Percentiles rank a stretch among this genome's conserved stretches.
Evolutionary conservation across 1,140 invertebrate genomes (phyloP).

Genomic region (Drosophila nasuta): DNA sequence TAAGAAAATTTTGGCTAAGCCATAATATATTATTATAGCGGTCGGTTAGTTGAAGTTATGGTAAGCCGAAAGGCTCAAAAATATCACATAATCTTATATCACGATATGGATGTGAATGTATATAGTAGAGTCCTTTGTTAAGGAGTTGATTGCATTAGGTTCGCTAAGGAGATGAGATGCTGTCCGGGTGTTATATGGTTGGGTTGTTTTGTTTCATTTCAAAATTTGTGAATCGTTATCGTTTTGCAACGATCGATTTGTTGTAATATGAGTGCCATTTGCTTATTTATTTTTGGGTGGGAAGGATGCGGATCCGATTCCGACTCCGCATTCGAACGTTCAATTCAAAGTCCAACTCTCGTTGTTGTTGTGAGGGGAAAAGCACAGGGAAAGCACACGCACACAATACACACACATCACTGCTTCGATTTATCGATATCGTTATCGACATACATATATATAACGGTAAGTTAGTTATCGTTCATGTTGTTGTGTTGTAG

Average conservation of each 20-base stretch:
- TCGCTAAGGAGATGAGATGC: not conserved
- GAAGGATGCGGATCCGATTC: slow-evolving; percentile 1
- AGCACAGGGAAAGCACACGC: slow-evolving; percentile 43
- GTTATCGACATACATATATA: slow-evolving; percentile 32
- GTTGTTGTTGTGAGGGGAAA: not conserved
- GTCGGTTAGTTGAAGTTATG: not conserved
- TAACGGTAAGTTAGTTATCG: slow-evolving; percentile 60
- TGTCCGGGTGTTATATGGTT: not conserved
- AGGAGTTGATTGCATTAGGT: not conserved
- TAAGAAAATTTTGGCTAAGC: not conserved
- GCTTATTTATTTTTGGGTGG: not conserved
- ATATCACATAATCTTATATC: not conserved
- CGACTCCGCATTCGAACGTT: slow-evolving; percentile 2
- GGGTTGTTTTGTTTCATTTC: not conserved
- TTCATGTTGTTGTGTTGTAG: slow-evolving; percentile 61
- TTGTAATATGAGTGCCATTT: slow-evolving; percentile 1
- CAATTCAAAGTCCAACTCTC: slow-evolving; percentile 16
- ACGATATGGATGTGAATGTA: not conserved
- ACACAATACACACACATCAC: slow-evolving; percentile 57
- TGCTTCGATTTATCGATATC: slow-evolving; percentile 57
- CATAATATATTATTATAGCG: not conserved
- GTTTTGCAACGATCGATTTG: slow-evolving; percentile 2
- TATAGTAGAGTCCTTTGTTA: not conserved
- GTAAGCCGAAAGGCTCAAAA: not conserved
- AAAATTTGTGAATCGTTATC: not conserved